Evolutionary conservation across 2,113 vertebrate species (phyloP), one percentile per base, ranked within the genome.

Genomic region (Anser brachyrhynchus): DNA sequence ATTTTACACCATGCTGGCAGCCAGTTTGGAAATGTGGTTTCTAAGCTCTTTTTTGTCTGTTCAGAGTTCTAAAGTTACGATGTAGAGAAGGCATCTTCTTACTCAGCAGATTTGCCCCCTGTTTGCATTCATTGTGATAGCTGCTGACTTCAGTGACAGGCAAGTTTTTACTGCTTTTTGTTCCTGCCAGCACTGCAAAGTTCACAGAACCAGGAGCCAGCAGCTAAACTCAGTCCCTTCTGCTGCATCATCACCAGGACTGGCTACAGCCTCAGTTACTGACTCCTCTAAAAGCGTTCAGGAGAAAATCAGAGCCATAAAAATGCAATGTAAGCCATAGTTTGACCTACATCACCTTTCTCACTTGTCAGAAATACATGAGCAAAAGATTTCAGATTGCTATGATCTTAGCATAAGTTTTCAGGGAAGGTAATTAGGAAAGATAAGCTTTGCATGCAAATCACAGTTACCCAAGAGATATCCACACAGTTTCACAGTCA

Each of bases 81-180:
- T 0, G n/a, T 74, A 87, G 59, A 62, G 66, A 93, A 96, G 87
- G 95, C 92, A 95, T 89, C 87, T 91, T 97, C 96, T 97, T 94
- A 83, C 89, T 96, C 96, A 97, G 96, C 96, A 95, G 64, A 94
- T 97, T 94, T 96, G 87, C 84, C 51, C 81, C 76, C 23, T 79
- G 84, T 95, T 96, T 96, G 91, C 94, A 51, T 93, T 96, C 94
- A 94, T 87, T 96, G 86, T 96, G 74, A 92, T 87, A 96, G 92
- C 71, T 96, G 96, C 96, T 96, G 96, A 95, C 94, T 95, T 94
- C 84, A 94, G 84, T 91, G 95, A 93, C 89, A 87, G 57, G 96
- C 91, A 91, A 95, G 96, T 96, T 96, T 91, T 95, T 94, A 96
- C 81, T 93, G 96, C 92, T 93, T 97, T 97, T 96, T 97, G 93